Conservation (phyloP, 2,888 invertebrate genomes). For the Dryococelus australis region DNA sequence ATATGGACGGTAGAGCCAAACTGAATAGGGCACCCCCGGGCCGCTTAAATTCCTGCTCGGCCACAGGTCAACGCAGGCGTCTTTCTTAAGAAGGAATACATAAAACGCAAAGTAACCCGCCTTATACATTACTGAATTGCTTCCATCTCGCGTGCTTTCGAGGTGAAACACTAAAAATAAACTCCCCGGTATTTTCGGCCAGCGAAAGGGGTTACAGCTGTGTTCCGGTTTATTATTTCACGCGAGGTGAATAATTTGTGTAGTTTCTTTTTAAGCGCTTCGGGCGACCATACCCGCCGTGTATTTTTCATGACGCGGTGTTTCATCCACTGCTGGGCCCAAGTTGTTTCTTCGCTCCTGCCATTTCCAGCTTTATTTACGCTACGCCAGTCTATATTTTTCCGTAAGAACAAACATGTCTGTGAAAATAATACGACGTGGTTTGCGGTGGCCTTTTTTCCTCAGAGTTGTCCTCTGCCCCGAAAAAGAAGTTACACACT, state of each 20-base stretch:
- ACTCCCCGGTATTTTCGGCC: background rate
- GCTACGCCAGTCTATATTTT: too few relatives aligned
- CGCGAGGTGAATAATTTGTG: background rate
- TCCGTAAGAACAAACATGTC: too few relatives aligned
- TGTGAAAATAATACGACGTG: too few relatives aligned
- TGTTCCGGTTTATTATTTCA: background rate
- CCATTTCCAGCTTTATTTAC: background rate
- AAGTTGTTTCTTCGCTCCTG: background rate
- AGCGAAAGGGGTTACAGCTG: background rate
- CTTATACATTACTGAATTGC: background rate
- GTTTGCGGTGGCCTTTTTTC: too few relatives aligned
- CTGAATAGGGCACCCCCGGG: too few relatives aligned
- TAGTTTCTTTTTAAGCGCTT: background rate
- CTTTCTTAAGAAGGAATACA: background rate
- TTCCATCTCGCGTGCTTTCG: background rate
- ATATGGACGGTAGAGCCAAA: too few relatives aligned
- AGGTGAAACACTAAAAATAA: background rate
- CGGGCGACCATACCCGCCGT: background rate
- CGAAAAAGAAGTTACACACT: too few relatives aligned
- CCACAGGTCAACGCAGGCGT: too few relatives aligned
- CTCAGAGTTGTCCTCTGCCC: too few relatives aligned
- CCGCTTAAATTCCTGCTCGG: too few relatives aligned
- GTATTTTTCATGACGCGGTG: background rate
- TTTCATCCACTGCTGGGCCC: background rate
- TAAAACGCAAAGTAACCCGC: background rate